Conservation (phyloP, 64 coral and sea anemone genomes). For the Acropora tenuis region DNA sequence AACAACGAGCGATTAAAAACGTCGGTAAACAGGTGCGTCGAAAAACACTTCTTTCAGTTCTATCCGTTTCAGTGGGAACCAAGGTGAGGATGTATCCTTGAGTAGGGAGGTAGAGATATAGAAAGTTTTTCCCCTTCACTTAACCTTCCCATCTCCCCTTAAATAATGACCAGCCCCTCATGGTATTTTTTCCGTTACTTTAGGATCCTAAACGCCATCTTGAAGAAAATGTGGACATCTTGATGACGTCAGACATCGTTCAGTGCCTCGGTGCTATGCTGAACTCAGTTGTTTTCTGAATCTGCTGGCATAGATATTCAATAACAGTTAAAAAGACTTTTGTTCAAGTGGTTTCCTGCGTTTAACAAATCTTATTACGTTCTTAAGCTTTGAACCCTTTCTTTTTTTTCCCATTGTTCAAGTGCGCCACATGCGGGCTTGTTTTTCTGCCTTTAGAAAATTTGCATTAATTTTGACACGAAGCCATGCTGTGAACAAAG, state of each 20-base stretch:
- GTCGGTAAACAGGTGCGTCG: constrained; percentile 85
- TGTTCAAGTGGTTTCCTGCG: not conserved
- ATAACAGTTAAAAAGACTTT: not conserved
- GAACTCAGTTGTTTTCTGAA: constrained; percentile 90
- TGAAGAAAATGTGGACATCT: constrained; percentile 88
- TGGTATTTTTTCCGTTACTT: not conserved
- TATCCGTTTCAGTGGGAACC: too few relatives aligned
- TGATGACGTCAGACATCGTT: constrained; percentile 97
- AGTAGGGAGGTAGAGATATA: too few relatives aligned
- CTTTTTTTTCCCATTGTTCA: too few relatives aligned
- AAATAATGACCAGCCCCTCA: not conserved
- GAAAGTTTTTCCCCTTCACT: too few relatives aligned
- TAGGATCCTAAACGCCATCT: constrained; percentile 98
- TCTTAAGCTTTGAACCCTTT: too few relatives aligned
- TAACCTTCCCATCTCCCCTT: not conserved
- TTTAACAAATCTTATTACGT: not conserved
- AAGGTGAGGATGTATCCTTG: too few relatives aligned
- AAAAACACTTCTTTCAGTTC: not conserved
- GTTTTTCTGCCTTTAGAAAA: too few relatives aligned
- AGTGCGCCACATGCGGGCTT: too few relatives aligned
- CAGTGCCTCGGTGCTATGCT: constrained; percentile 96
- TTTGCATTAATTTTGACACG: too few relatives aligned
- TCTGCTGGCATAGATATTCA: not conserved
- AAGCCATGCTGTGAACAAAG: too few relatives aligned
- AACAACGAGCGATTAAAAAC: constrained; percentile 96